Conservation (phyloP, 2,113 vertebrate species). For the Coturnix japonica region DNA sequence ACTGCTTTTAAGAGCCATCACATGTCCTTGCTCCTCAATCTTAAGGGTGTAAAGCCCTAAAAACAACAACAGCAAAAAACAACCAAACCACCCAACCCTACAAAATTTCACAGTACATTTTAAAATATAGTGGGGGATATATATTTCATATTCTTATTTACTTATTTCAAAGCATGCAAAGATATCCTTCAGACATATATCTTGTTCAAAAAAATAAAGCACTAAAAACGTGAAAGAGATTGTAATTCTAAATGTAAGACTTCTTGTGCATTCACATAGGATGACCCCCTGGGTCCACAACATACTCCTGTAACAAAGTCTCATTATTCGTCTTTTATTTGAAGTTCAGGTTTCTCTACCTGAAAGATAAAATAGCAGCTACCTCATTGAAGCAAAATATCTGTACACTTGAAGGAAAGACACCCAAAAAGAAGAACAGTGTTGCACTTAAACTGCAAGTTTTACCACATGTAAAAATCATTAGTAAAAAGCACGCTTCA, state of each 20-base stretch:
- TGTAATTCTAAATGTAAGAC: background rate
- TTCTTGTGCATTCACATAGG: background rate
- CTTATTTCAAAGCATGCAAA: background rate
- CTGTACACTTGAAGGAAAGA: background rate
- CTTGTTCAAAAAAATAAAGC: background rate
- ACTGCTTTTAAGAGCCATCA: background rate
- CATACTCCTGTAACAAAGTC: background rate
- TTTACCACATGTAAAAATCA: background rate
- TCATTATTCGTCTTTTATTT: background rate
- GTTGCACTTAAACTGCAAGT: background rate
- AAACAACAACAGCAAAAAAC: background rate
- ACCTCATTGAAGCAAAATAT: background rate
- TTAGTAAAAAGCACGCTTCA: background rate
- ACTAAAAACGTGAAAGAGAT: background rate
- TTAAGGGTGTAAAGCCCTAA: background rate
- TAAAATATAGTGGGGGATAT: fast-evolving
- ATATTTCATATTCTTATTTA: background rate
- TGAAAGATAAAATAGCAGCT: background rate
- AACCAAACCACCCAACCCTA: too few species aligned
- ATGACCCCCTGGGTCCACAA: background rate
- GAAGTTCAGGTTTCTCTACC: background rate
- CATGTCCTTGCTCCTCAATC: background rate
- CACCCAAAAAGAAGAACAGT: background rate
- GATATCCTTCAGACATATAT: background rate
- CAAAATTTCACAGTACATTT: background rate